Base-by-base conservation (phyloP, 2,888 invertebrate species). In the Blastobasis lacticolella region DNA sequence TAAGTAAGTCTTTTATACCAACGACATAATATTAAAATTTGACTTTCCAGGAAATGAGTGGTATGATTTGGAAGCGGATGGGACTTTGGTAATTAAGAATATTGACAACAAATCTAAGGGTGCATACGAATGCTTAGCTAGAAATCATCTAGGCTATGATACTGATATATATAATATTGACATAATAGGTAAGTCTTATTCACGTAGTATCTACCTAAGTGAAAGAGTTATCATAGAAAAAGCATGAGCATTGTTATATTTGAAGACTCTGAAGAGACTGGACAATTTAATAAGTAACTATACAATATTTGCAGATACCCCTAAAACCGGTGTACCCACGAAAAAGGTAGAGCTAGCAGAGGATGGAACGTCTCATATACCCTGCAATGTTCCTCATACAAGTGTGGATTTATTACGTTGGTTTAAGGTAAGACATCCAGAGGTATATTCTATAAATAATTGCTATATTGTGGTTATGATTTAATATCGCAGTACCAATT, bases 391-490 rank as follows among this genome's bases (percentile, higher is more conserved):
- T 10, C 62, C 71, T 4, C 67, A 71, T 50, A 50, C 38, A 8
- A 49, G 9, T 10, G 60, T 56, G 1, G 75, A 78, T 55, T 42
- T 37, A 38, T 36, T 80, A 1, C 65, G 69, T 4, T 80, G 80
- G 80, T 80, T 60, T 55, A 79, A 75, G 75, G 80, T 79, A 63
- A 45, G 8, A 9, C 36, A n/a, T 9, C 41, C 1, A 23, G 23
- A 23, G 23, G 23, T 23, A 23, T 23, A 23, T 23, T 23, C 23
- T 23, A 23, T 23, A 23, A 23, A 23, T 23, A 23, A 23, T 23
- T 23, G 23, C 1, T 23, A 23, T 23, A 23, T 23, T 23, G 23
- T 23, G 23, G 23, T 23, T 2, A 23, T 23, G 23, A 23, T 23
- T 23, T 23, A 2, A 3, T 23, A 23, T 23, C 23, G 23, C 23